These are phyloP conservation scores for Thalassoma bifasciatum DNA, from an alignment of 2,113 vertebrate species.

Conservation along the genomic window DNA sequence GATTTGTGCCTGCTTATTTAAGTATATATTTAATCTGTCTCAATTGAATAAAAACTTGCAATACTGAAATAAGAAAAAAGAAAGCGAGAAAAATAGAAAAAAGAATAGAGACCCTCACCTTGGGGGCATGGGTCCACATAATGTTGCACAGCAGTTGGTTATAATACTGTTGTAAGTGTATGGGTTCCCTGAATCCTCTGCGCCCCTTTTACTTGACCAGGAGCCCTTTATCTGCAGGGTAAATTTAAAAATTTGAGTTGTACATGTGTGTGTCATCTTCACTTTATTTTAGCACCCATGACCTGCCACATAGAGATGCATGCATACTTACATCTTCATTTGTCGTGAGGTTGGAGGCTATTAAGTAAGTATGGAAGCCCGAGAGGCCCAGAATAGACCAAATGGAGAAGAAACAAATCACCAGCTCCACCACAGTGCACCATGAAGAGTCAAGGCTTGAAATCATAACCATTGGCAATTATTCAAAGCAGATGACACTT, in stretches of 20 bases:
- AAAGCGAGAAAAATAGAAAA: too few species aligned
- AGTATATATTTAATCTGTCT: too few species aligned
- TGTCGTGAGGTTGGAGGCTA: constrained; percentile 97
- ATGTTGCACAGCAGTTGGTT: constrained; percentile 94
- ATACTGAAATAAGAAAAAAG: too few species aligned
- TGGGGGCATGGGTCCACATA: constrained; percentile 94
- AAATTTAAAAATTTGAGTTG: background rate
- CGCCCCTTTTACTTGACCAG: constrained; percentile 93
- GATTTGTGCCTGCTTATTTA: too few species aligned
- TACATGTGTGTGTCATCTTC: background rate
- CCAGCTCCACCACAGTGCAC: constrained; percentile 91
- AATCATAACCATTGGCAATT: background rate
- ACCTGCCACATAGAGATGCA: background rate
- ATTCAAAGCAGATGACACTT: background rate
- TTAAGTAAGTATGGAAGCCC: constrained; percentile 97
- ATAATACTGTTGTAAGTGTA: constrained; percentile 95
- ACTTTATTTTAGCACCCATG: background rate
- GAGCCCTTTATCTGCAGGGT: constrained; percentile 92
- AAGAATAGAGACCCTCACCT: constrained; percentile 81
- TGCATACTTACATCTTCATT: constrained; percentile 93
- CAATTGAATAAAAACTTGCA: too few species aligned
- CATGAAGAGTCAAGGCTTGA: constrained; percentile 83
- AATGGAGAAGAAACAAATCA: constrained; percentile 97
- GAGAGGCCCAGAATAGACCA: constrained; percentile 99
- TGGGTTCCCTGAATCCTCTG: constrained; percentile 91